Evolutionary conservation across 2,113 vertebrate species (phyloP).

Genomic region (Aegithalos caudatus): DNA sequence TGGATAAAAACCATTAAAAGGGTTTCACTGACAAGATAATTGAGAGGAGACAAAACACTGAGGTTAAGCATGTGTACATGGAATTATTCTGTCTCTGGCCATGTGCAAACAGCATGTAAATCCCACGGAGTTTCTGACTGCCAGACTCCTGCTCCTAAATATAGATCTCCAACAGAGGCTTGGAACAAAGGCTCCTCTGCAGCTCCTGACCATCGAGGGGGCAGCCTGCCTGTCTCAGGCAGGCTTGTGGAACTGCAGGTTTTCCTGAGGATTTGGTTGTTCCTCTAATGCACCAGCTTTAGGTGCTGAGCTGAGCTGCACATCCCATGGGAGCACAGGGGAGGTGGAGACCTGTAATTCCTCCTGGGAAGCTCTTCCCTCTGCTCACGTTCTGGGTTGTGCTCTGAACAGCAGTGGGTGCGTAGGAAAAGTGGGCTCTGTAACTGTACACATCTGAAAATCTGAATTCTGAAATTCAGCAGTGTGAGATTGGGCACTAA

Average conservation of each 20-base stretch:
- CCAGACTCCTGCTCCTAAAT: neutral
- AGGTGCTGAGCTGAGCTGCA: neutral
- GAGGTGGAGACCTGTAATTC: accelerated
- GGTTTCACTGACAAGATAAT: constrained; percentile 29
- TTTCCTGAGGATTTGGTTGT: neutral
- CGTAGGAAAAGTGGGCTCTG: accelerated
- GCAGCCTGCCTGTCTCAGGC: neutral
- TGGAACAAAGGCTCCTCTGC: neutral
- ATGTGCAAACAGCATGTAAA: constrained; percentile 32
- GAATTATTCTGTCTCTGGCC: neutral
- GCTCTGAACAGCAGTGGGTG: neutral
- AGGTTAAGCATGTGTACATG: constrained; percentile 19
- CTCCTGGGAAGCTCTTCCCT: neutral
- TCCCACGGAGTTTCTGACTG: neutral
- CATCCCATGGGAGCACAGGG: accelerated
- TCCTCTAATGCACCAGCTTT: neutral
- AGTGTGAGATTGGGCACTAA: neutral
- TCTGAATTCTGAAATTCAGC: neutral
- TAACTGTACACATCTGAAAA: neutral
- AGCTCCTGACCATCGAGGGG: neutral
- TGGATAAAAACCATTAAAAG: constrained; percentile 53
- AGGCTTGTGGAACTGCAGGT: neutral
- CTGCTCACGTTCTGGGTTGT: neutral
- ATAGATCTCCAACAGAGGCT: neutral
- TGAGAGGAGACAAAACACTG: neutral